These are phyloP conservation scores for Hydropsyche betteni DNA, from an alignment of 2,888 invertebrate genomes.

Conservation along the genomic window DNA sequence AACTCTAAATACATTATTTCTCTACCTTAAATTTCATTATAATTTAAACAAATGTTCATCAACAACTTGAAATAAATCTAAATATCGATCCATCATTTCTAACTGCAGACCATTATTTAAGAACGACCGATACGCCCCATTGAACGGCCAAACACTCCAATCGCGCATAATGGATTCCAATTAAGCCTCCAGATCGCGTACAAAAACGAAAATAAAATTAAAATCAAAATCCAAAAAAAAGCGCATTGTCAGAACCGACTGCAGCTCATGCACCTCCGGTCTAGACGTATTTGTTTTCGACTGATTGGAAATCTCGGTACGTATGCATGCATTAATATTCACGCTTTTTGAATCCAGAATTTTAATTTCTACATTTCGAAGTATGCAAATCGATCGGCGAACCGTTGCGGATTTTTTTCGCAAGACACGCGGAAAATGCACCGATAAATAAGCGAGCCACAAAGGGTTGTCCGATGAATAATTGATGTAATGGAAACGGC, in stretches of 20 bases:
- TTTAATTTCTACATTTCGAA: background rate
- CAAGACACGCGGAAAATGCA: background rate
- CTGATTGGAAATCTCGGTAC: background rate
- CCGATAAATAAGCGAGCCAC: background rate
- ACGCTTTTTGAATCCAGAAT: background rate
- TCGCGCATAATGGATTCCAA: conserved; percentile 3
- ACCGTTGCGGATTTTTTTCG: background rate
- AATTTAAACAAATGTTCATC: no score
- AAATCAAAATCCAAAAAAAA: background rate
- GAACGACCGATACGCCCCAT: background rate
- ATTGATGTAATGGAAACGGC: no score
- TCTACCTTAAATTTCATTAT: no score
- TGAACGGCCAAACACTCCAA: background rate
- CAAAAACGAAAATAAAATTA: background rate
- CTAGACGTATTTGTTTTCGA: conserved; percentile 31
- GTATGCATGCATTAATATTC: conserved; percentile 8
- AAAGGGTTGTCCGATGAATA: no score
- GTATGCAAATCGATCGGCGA: background rate
- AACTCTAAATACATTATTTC: no score
- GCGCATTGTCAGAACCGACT: conserved; percentile 2
- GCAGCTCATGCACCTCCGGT: conserved; percentile 21
- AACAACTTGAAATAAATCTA: no score
- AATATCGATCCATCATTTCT: no score
- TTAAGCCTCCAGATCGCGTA: background rate
- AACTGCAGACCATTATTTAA: background rate